A percentile compares a stretch with the other conserved stretches of the same genome.
Evolutionary conservation across 2,113 vertebrate species (phyloP).

Genomic region (Glaucomys volans): DNA sequence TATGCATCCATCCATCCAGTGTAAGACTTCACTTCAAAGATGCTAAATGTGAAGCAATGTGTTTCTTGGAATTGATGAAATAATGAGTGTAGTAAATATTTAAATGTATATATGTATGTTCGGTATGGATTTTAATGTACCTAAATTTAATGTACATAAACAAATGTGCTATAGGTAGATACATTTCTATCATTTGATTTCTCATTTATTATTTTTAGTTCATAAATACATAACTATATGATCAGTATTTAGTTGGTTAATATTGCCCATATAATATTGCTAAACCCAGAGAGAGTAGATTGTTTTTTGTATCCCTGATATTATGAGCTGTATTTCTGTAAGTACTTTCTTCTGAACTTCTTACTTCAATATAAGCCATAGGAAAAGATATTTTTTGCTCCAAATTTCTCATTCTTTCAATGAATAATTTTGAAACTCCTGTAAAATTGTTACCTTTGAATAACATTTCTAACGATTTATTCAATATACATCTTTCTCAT

Average conservation of each 20-base stretch:
- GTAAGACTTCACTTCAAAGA: background rate
- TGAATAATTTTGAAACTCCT: background rate
- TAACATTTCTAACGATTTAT: background rate
- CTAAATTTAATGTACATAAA: background rate
- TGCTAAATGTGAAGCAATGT: background rate
- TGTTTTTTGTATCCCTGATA: background rate
- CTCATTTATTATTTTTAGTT: background rate
- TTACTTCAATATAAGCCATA: background rate
- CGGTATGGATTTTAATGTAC: background rate
- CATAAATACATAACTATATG: background rate
- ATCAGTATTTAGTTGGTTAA: background rate
- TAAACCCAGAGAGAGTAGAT: background rate
- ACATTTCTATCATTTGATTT: background rate
- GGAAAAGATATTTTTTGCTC: background rate
- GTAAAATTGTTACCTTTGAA: background rate
- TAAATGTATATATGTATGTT: too few species aligned
- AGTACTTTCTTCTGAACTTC: background rate
- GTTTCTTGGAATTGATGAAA: background rate
- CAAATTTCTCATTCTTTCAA: background rate
- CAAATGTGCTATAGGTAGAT: background rate
- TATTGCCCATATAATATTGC: background rate
- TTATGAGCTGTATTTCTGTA: background rate
- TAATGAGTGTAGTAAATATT: background rate
- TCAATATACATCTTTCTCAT: background rate
- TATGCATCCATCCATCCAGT: background rate